A percentile compares a stretch with the other conserved stretches of the same genome.
Conservation (phyloP, 2,797 vertebrate species). For the Lepus townsendii region DNA sequence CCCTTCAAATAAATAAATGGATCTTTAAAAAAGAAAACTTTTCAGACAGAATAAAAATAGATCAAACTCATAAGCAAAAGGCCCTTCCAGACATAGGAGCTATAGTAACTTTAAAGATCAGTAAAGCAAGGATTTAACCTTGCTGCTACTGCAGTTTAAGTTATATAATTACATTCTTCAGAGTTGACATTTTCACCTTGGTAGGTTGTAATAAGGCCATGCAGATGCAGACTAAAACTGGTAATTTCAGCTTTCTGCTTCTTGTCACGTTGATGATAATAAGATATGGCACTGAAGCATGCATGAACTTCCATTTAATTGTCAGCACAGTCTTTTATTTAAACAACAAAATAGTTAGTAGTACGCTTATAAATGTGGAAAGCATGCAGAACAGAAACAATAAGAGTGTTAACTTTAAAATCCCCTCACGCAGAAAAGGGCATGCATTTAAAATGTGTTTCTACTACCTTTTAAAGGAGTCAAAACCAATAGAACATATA, state of each 20-base stretch:
- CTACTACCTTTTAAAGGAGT: neutral
- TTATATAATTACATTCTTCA: slow-evolving; percentile 86
- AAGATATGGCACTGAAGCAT: slow-evolving; percentile 82
- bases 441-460: slow-evolving; percentile 2
- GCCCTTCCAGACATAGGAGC: slow-evolving; percentile 60
- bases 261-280: slow-evolving; percentile 84
- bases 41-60: neutral
- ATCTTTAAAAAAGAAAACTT: neutral
- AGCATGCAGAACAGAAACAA: slow-evolving; percentile 79
- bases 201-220: slow-evolving; percentile 85
- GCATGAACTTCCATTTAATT: slow-evolving; percentile 85
- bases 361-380: slow-evolving; percentile 80
- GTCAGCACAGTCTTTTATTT: slow-evolving; percentile 85
- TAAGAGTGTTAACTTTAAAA: slow-evolving; percentile 51
- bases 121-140: slow-evolving; percentile 82
- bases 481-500: slow-evolving; percentile 35
- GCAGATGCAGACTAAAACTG: slow-evolving; percentile 81
- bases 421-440: neutral
- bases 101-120: slow-evolving; percentile 73
- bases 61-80: slow-evolving; percentile 76
- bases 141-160: slow-evolving; percentile 77
- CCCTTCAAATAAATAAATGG: too few species aligned
- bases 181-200: slow-evolving; percentile 84
- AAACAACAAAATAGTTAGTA: slow-evolving; percentile 87
- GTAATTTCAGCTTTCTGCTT: slow-evolving; percentile 85